Percentiles rank a stretch among this genome's conserved stretches.
phyloP scores from a whole-genome alignment of 2,113 vertebrate genomes.

The Podarcis cretensis region DNA sequence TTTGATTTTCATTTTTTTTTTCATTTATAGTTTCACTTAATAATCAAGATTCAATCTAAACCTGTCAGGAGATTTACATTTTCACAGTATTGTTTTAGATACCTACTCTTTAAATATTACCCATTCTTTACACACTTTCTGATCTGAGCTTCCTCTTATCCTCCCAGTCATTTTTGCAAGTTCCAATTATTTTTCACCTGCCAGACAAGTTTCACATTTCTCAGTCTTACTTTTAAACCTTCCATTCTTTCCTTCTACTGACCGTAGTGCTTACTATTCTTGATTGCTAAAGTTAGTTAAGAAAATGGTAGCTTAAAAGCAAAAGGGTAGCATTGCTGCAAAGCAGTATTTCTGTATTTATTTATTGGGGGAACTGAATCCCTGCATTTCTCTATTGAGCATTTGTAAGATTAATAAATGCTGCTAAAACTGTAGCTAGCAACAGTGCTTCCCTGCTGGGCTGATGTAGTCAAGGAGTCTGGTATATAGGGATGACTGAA shows the following conservation, averaged over 20 bases:
- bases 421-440: not conserved
- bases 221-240: too few species aligned
- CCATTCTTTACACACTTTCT: too few species aligned
- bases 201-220: too few species aligned
- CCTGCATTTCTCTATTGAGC: not conserved
- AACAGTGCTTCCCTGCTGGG: not conserved
- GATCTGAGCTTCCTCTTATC: too few species aligned
- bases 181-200: too few species aligned
- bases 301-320: not conserved
- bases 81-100: too few species aligned
- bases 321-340: not conserved
- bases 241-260: not conserved
- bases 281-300: not conserved
- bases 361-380: not conserved
- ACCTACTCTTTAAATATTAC: too few species aligned
- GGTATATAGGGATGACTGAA: not conserved
- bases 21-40: too few species aligned
- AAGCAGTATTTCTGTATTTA: not conserved
- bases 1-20: too few species aligned
- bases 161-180: too few species aligned
- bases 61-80: too few species aligned
- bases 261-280: not conserved
- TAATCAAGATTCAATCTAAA: too few species aligned
- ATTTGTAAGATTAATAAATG: not conserved
- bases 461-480: not conserved